phyloP scores from a whole-genome alignment of 2,797 vertebrate species.

The Nasua narica region DNA sequence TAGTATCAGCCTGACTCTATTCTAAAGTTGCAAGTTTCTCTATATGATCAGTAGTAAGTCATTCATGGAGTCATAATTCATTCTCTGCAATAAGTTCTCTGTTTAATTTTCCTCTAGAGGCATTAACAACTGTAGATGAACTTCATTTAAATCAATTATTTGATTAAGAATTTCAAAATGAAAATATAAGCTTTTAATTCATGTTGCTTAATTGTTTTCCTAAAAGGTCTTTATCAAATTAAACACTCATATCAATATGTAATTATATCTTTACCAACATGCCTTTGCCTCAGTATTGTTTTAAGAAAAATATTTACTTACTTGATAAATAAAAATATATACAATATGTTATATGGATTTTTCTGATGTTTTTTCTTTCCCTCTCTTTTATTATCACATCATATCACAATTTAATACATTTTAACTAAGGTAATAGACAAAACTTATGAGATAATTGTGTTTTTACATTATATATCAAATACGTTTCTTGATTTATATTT shows the following conservation, averaged over 20 bases:
- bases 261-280: neutral
- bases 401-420: neutral
- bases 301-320: neutral
- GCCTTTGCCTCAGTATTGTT: neutral
- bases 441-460: neutral
- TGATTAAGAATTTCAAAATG: neutral
- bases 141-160: neutral
- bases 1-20: neutral
- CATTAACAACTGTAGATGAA: neutral
- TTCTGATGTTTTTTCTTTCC: neutral
- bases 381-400: neutral
- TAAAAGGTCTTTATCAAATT: slow-evolving; percentile 2
- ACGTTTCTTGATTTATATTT: neutral
- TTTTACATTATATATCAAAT: neutral
- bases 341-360: neutral
- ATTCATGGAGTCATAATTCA: neutral
- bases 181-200: neutral
- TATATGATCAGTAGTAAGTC: neutral
- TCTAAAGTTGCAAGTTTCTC: neutral
- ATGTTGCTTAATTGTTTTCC: neutral
- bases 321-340: neutral
- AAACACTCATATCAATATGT: neutral
- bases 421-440: neutral
- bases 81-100: neutral
- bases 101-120: neutral